Conservation (phyloP, 2,113 vertebrate species). For the Chaetorhynchus papuensis region DNA sequence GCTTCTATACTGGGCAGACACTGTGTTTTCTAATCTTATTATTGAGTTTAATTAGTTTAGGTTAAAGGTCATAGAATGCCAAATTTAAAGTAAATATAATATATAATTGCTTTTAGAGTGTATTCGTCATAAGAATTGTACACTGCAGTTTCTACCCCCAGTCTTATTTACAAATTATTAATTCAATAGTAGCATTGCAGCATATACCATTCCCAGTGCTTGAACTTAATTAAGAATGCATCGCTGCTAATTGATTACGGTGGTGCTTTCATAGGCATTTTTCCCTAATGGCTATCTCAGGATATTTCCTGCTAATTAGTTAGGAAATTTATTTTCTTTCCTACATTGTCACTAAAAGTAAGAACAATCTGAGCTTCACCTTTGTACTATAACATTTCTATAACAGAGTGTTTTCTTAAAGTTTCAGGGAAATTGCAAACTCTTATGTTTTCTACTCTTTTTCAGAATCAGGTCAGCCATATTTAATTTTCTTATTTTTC, state of each 20-base stretch:
- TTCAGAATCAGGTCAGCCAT: background rate
- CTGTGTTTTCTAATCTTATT: background rate
- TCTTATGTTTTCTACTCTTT: background rate
- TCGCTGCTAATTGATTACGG: constrained; percentile 52
- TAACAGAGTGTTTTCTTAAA: background rate
- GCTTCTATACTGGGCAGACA: background rate
- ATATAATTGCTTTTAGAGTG: background rate
- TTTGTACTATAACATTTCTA: background rate
- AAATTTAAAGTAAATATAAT: background rate
- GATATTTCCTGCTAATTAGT: constrained; percentile 42
- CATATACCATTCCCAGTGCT: constrained; percentile 7
- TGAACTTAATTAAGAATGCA: constrained; percentile 57
- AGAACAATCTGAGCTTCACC: background rate
- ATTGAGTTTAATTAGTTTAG: background rate
- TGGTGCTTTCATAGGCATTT: constrained; percentile 7
- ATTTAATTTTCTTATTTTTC: background rate
- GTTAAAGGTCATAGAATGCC: background rate
- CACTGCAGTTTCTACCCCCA: background rate
- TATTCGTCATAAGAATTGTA: background rate
- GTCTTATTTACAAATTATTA: constrained; percentile 37
- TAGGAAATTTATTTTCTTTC: constrained; percentile 16
- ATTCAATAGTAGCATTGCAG: constrained; percentile 10
- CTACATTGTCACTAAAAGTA: background rate
- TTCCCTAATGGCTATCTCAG: constrained; percentile 10
- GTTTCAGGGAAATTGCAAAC: background rate